These are phyloP conservation scores for Periphyllus acericola DNA, from an alignment of 2,888 invertebrate genomes.

Conservation along the genomic window DNA sequence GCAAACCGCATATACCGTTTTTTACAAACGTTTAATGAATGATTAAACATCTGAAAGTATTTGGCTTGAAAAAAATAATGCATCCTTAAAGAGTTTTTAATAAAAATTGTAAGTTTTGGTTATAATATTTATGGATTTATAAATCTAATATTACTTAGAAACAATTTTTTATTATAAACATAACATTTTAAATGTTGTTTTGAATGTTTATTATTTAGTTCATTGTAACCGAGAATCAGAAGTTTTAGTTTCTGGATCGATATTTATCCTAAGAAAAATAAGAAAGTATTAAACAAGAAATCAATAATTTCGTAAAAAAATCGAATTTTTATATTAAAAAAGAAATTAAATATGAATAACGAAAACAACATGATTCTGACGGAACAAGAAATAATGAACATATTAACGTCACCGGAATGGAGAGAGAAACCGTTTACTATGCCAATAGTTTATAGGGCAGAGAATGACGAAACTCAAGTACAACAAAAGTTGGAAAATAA, in stretches of 20 bases:
- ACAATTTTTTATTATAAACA: neutral
- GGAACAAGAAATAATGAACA: neutral
- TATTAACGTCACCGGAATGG: conserved; percentile 20
- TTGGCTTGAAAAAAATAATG: neutral
- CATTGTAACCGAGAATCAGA: neutral
- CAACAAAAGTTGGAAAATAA: neutral
- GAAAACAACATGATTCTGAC: neutral
- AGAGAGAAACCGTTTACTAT: neutral
- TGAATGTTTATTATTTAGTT: neutral
- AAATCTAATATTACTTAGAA: neutral
- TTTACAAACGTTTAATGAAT: conserved; percentile 42
- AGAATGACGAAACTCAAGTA: neutral
- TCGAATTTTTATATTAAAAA: neutral
- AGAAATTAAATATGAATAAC: neutral
- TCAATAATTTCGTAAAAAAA: neutral
- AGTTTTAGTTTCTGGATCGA: neutral
- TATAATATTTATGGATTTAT: neutral
- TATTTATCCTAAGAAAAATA: neutral
- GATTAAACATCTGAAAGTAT: conserved; percentile 36
- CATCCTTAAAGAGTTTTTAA: neutral
- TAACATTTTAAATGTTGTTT: neutral
- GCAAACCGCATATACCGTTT: neutral
- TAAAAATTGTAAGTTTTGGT: neutral
- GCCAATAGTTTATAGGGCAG: neutral
- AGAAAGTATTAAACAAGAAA: neutral